These are phyloP conservation scores for Rhabditophanes sp. DNA, from an alignment of 2,888 invertebrate genomes.

Conservation along the genomic window DNA sequence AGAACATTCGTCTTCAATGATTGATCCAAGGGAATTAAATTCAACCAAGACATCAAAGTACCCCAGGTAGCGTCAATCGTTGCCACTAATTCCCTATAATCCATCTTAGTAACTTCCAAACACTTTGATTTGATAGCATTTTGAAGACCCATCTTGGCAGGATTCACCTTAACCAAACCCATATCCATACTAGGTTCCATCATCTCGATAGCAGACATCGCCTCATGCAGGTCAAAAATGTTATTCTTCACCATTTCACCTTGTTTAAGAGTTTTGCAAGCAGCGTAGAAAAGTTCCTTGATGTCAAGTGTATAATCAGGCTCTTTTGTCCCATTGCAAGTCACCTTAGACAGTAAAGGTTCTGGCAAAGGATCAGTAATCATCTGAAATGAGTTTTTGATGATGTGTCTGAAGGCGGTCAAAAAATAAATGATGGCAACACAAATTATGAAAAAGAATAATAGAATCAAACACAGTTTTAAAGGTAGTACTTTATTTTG, in stretches of 20 bases:
- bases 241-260: slow-evolving; percentile 13
- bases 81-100: slow-evolving; percentile 62
- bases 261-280: slow-evolving; percentile 8
- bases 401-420: too few relatives aligned
- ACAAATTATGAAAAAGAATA: too few relatives aligned
- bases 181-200: slow-evolving; percentile 99
- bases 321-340: too few relatives aligned
- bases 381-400: too few relatives aligned
- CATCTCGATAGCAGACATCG: slow-evolving; percentile 99
- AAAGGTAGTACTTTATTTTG: too few relatives aligned
- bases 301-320: too few relatives aligned
- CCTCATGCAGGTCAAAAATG: slow-evolving; percentile 60
- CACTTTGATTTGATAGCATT: background rate
- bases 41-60: slow-evolving; percentile 83
- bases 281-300: too few relatives aligned
- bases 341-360: too few relatives aligned
- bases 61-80: slow-evolving; percentile 83
- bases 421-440: too few relatives aligned
- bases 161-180: slow-evolving; percentile 59
- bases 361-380: too few relatives aligned
- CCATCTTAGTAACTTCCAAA: slow-evolving; percentile 17
- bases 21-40: slow-evolving; percentile 52
- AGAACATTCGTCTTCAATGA: slow-evolving; percentile 2
- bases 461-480: too few relatives aligned
- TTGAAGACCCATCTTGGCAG: background rate